These are phyloP conservation scores for Ridgeia piscesae DNA, from an alignment of 1,140 invertebrate species.

Conservation along the genomic window DNA sequence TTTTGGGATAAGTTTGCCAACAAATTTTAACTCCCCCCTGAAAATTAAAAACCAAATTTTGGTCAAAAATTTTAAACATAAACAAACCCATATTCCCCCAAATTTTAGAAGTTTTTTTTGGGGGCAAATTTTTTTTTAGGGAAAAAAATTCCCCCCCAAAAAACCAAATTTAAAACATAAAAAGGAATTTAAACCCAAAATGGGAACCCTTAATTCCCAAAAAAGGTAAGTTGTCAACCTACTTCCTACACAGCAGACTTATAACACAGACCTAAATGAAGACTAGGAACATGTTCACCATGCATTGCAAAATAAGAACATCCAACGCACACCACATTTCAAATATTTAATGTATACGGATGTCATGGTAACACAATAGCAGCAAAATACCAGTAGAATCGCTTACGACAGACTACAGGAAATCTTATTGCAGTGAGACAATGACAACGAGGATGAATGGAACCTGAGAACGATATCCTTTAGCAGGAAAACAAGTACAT, in stretches of 20 bases:
- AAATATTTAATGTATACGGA: not conserved
- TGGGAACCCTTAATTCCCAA: too few relatives aligned
- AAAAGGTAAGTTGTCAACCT: not conserved
- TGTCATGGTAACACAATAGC: not conserved
- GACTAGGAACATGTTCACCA: not conserved
- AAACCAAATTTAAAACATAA: too few relatives aligned
- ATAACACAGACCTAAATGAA: not conserved
- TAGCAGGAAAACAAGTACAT: not conserved
- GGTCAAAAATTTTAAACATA: too few relatives aligned
- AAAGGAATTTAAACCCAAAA: too few relatives aligned
- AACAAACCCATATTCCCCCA: too few relatives aligned
- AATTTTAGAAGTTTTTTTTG: too few relatives aligned
- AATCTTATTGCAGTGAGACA: not conserved
- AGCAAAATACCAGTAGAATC: not conserved
- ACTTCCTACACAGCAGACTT: not conserved
- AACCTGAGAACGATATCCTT: not conserved
- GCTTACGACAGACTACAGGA: not conserved
- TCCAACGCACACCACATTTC: not conserved
- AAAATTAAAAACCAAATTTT: too few relatives aligned
- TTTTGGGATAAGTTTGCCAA: too few relatives aligned
- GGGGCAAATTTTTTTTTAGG: too few relatives aligned
- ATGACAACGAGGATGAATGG: not conserved
- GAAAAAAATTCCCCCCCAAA: too few relatives aligned
- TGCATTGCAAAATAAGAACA: not conserved
- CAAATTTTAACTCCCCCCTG: too few relatives aligned